Conservation (phyloP, 2,113 vertebrate genomes). For the Oncorhynchus masou region DNA sequence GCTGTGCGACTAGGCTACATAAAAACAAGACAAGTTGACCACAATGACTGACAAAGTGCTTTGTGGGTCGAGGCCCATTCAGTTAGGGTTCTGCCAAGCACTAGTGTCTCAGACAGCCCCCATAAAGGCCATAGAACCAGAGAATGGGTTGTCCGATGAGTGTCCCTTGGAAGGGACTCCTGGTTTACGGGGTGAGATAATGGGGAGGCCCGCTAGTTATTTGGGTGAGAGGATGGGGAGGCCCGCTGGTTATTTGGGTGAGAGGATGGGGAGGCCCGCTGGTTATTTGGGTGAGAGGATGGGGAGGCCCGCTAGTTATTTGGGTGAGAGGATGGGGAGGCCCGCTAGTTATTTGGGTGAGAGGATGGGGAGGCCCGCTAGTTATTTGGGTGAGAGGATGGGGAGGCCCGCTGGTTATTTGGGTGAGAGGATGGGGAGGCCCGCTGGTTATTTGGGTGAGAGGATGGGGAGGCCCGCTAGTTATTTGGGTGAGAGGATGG, state of each 20-base stretch:
- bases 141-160: conserved; percentile 37
- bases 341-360: no score
- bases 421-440: no score
- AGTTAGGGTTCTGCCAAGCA: conserved; percentile 62
- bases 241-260: no score
- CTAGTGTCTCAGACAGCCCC: conserved; percentile 46
- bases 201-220: background rate
- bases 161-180: background rate
- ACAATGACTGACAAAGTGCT: conserved; percentile 72
- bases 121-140: conserved; percentile 59
- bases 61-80: conserved; percentile 70
- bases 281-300: no score
- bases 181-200: background rate
- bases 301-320: no score
- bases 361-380: no score
- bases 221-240: background rate
- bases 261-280: background rate
- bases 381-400: no score
- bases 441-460: no score
- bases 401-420: no score
- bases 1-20: conserved; percentile 65
- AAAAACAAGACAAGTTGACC: conserved; percentile 70
- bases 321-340: no score
- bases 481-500: no score
- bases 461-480: no score